Percentiles rank a stretch among this genome's conserved stretches.
Evolutionary conservation across 2,113 vertebrate genomes (phyloP).

Genomic region (Dryoscopus gambensis): DNA sequence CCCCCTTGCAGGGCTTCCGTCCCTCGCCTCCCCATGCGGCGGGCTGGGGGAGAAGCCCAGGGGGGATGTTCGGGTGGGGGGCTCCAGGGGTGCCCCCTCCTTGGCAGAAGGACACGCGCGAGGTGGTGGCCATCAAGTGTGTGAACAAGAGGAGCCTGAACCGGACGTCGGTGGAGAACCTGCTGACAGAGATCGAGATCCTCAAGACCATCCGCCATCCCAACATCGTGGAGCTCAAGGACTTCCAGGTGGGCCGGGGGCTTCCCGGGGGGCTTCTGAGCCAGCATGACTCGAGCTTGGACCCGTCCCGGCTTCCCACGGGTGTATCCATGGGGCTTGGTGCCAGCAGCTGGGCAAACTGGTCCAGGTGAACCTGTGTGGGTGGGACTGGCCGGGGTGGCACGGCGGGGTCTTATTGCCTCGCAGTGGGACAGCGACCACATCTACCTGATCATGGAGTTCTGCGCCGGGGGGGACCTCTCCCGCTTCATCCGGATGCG

Average conservation of each 20-base stretch:
- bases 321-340: rapidly evolving
- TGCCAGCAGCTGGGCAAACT: neutral
- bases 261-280: rapidly evolving
- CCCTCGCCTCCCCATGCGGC: rapidly evolving
- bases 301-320: neutral
- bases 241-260: conserved; percentile 84
- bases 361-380: rapidly evolving
- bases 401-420: rapidly evolving
- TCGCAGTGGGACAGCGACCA: conserved; percentile 91
- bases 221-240: conserved; percentile 93
- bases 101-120: conserved; percentile 81
- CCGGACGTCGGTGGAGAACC: conserved; percentile 88
- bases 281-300: rapidly evolving
- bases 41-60: neutral
- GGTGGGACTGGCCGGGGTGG: neutral
- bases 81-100: neutral
- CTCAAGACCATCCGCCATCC: conserved; percentile 90
- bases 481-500: conserved; percentile 90
- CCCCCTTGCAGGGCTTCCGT: neutral
- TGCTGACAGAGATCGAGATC: conserved; percentile 94
- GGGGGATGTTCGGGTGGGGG: neutral
- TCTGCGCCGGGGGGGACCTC: conserved; percentile 91
- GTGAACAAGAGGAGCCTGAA: conserved; percentile 93
- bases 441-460: conserved; percentile 98
- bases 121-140: conserved; percentile 95